phyloP scores from a whole-genome alignment of 2,113 vertebrate species.

The Sphyrna mokarran region DNA sequence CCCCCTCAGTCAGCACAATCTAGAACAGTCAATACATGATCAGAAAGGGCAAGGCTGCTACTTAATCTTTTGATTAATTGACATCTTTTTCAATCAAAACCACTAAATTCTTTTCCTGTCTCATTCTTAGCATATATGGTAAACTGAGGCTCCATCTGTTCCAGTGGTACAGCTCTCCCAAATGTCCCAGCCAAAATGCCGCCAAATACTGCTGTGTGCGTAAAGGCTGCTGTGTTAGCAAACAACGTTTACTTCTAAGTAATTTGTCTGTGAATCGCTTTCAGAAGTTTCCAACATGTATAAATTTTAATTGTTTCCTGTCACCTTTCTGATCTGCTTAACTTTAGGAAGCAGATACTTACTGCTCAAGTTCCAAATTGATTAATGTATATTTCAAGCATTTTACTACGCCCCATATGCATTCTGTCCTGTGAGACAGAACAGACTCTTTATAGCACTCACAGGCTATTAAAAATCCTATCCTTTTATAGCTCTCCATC shows the following conservation, averaged over 20 bases:
- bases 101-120: neutral
- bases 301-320: neutral
- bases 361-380: neutral
- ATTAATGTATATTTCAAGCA: neutral
- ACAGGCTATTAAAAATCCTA: neutral
- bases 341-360: neutral
- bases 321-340: neutral
- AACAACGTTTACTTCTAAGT: neutral
- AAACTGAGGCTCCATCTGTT: neutral
- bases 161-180: neutral
- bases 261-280: neutral
- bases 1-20: neutral
- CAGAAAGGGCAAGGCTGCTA: neutral
- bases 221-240: neutral
- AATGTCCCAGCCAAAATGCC: neutral
- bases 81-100: neutral
- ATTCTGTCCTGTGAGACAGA: neutral
- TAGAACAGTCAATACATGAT: neutral
- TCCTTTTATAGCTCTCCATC: neutral
- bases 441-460: neutral
- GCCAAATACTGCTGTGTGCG: neutral
- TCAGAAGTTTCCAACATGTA: neutral
- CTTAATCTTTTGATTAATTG: neutral
- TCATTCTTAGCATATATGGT: neutral
- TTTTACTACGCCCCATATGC: neutral